phyloP scores from a whole-genome alignment of 2,113 vertebrate genomes.

The Cercocebus atys region DNA sequence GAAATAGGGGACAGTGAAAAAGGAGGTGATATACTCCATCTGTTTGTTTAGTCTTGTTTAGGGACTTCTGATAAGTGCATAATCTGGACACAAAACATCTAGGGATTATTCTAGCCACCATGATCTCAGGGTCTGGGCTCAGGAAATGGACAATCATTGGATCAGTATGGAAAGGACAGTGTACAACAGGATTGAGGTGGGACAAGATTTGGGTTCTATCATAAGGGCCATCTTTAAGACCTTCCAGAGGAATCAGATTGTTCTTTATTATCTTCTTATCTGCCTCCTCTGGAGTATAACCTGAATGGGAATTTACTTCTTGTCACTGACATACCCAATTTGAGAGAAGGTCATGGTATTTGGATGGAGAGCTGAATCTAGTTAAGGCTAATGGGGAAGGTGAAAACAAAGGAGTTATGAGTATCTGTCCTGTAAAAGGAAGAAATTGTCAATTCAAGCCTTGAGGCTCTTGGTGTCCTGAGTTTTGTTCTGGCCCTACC shows the following conservation, averaged over 20 bases:
- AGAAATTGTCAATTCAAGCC: not conserved
- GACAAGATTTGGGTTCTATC: not conserved
- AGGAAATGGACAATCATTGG: not conserved
- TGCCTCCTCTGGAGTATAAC: not conserved
- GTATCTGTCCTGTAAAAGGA: not conserved
- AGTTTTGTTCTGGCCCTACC: not conserved
- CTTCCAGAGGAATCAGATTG: not conserved
- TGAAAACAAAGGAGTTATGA: not conserved
- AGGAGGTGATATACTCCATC: not conserved
- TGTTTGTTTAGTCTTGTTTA: slow-evolving; percentile 10
- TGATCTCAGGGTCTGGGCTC: not conserved
- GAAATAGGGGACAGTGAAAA: not conserved
- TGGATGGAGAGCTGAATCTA: slow-evolving; percentile 1
- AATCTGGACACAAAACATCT: not conserved
- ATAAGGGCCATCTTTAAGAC: not conserved
- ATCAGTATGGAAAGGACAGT: not conserved
- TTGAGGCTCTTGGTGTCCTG: not conserved
- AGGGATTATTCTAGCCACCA: not conserved
- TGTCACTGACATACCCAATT: not conserved
- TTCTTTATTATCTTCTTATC: not conserved
- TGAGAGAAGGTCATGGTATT: not conserved
- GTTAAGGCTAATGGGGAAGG: not conserved
- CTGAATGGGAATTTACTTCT: not conserved
- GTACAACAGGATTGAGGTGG: not conserved
- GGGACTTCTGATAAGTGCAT: not conserved